Base-by-base conservation (phyloP, 1,140 invertebrate species). In the Temnothorax curvispinosus region DNA sequence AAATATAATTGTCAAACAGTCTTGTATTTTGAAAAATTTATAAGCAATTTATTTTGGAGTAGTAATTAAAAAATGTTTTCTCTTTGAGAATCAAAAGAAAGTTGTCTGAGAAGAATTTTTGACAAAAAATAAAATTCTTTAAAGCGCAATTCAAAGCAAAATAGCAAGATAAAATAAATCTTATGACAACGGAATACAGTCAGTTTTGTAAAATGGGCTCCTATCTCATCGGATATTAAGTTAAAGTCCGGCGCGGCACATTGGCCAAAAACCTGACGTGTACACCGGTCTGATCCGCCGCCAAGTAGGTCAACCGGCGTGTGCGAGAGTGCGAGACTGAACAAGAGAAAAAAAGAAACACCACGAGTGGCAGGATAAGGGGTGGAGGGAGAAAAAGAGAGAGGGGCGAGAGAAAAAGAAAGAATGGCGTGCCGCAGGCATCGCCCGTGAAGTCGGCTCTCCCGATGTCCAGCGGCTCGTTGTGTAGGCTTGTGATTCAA, bases 301-400 rank as follows among this genome's bases (percentile, higher is more conserved):
- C 77, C 89, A 91, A 91, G 90, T 91, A 91, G 90, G 90, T 91
- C 90, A 91, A 84, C 60, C 87, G 89, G 80, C 67, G 90, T 89
- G 85, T 75, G 90, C 85, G 89, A 90, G 89, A 91, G 87, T 87
- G 90, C 84, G 87, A 90, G 90, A 87, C 88, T 67, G 86, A 90
- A 62, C 65, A 62, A 87, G 72, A 84, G 72, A 88, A 81, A 87
- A 86, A 88, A 87, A 85, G 52, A n/a, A 54, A 69, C 41, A 69
- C 38, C 11, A 80, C 47, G n/a, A 44, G 56, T 32, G 56, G 72
- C 88, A 88, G 77, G 80, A 88, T 71, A 38, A 78, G 67, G 50
- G 41, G 77, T 27, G 62, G 64, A 50, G 11, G 75, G 72, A 58
- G 58, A 74, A 65, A 69, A 52, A 54, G 32, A 81, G 67, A 50